Base-by-base conservation (phyloP, 2,888 invertebrate species). In the Thereva nobilitata region DNA sequence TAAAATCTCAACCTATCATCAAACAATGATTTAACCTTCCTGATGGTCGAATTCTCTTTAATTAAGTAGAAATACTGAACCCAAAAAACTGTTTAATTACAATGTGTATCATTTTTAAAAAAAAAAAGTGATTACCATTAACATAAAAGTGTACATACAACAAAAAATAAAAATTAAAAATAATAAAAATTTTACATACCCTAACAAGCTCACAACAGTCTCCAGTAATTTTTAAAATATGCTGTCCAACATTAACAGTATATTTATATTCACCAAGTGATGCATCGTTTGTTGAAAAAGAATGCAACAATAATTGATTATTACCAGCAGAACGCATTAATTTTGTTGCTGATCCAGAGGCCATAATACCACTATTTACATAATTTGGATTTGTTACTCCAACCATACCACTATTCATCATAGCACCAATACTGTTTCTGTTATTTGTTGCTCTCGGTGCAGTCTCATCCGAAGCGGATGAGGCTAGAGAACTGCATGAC, bases 201-300 rank as follows among this genome's bases (percentile, higher is more conserved):
- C 91, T 87, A 74, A 94, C 92, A 77, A 93, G 85, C 82, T 93
- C 92, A 77, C 92, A 85, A 82, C 92, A 91, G 75, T 87, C 87
- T 66, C 94, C 93, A 69, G 91, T 92, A 75, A 94, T 91, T 84
- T 91, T 92, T 75, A 95, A 85, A 76, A 89, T 87, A 82, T 91
- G 89, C 79, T 88, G 87, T 72, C 92, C 92, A 76, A 93, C 89
- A 75, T 87, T 88, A 72, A 94, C 93, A 71, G 93, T 93, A 81
- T 93, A 92, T 81, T 91, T 92, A 82, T 91, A 94, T 83, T 94
- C 93, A 76, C 91, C 91, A 76, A 92, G 84, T 74, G 88, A 89
- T 74, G 91, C 91, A 83, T 92, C 92, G 82, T 89, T 91, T 74
- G 91, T 90, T 75, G 91, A 91, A 79, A 89, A 86, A 82, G 91